Conservation (phyloP, 2,888 invertebrate genomes). For the Odontocerum albicorne region DNA sequence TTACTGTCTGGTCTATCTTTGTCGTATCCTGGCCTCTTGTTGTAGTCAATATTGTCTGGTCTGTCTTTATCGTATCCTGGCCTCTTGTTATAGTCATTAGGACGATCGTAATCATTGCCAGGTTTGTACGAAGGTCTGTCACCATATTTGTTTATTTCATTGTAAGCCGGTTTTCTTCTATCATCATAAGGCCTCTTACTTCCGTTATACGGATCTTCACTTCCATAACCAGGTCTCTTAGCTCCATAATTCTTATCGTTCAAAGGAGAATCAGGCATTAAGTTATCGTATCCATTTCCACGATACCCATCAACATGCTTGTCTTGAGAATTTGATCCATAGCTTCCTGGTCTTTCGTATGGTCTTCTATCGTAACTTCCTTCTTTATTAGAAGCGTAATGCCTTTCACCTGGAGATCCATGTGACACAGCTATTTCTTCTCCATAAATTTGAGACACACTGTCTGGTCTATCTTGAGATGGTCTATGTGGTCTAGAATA, state of each 20-base stretch:
- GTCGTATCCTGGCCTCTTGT: slow-evolving; percentile 3
- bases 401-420: slow-evolving; percentile 6
- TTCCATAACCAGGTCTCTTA: background rate
- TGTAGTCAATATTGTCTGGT: slow-evolving; percentile 1
- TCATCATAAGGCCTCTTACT: background rate
- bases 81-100: slow-evolving; percentile 4
- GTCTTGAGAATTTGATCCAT: slow-evolving; percentile 14
- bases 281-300: slow-evolving; percentile 35
- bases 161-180: slow-evolving; percentile 16
- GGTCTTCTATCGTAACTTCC: slow-evolving; percentile 1
- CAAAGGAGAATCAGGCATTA: slow-evolving; percentile 23
- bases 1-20: slow-evolving; percentile 18
- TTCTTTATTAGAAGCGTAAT: background rate
- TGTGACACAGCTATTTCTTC: slow-evolving; percentile 27
- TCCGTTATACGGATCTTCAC: background rate
- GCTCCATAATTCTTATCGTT: background rate
- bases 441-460: slow-evolving; percentile 28
- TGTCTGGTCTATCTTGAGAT: slow-evolving; percentile 8
- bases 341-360: slow-evolving; percentile 1
- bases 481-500: background rate
- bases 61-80: slow-evolving; percentile 2
- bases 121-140: slow-evolving; percentile 8
- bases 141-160: slow-evolving; percentile 24
- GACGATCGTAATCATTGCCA: background rate
- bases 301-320: slow-evolving; percentile 28